phyloP scores from a whole-genome alignment of 2,113 vertebrate species.

The Gobius niger region DNA sequence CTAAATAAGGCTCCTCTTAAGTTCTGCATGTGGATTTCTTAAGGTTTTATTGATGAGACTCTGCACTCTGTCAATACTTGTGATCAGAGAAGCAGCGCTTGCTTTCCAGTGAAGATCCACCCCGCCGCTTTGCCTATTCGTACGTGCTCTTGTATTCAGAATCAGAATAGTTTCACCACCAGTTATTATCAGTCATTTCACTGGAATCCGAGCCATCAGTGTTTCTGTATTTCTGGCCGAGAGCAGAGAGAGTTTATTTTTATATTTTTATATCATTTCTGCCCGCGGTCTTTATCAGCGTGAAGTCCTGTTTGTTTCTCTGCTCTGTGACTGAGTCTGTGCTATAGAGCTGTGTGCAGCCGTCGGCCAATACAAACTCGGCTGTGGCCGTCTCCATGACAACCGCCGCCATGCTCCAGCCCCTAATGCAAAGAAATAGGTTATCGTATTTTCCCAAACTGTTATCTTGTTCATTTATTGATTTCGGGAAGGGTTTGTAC shows the following conservation, averaged over 20 bases:
- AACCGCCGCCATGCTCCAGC: slow-evolving; percentile 22
- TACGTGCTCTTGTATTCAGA: too few relatives aligned
- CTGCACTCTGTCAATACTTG: too few relatives aligned
- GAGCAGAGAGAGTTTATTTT: slow-evolving; percentile 16
- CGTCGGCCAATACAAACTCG: slow-evolving; percentile 29
- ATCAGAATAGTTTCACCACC: too few relatives aligned
- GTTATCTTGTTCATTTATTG: too few relatives aligned
- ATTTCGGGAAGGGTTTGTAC: too few relatives aligned
- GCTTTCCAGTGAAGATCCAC: too few relatives aligned
- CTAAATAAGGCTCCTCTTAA: too few relatives aligned
- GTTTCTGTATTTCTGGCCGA: slow-evolving; percentile 36
- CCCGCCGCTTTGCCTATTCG: too few relatives aligned
- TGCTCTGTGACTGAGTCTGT: slow-evolving; percentile 30
- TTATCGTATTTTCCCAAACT: too few relatives aligned
- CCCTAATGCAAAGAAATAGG: slow-evolving; percentile 7
- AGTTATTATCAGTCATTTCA: background rate
- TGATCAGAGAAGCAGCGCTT: too few relatives aligned
- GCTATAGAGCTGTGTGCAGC: slow-evolving; percentile 17
- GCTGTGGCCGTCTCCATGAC: slow-evolving; percentile 45
- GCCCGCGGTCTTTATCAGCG: slow-evolving; percentile 47
- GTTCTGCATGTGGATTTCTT: too few relatives aligned
- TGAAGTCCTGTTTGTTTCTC: slow-evolving; percentile 45
- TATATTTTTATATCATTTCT: slow-evolving; percentile 4
- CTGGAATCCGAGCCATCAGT: slow-evolving; percentile 43
- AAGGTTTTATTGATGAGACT: too few relatives aligned